Conservation (phyloP, 2,888 invertebrate genomes). For the Galerucella pusilla region DNA sequence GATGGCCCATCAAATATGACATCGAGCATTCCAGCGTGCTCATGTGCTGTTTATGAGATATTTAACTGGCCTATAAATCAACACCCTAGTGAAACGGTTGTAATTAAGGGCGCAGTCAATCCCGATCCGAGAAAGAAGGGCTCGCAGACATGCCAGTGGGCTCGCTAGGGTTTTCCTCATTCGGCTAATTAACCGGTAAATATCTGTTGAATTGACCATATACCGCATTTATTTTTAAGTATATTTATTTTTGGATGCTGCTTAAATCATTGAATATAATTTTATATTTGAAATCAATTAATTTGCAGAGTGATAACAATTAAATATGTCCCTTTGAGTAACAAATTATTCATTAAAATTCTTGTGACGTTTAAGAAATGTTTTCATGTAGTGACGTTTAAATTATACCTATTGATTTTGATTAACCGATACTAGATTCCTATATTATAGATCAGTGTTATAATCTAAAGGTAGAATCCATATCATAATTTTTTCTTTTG, state of each 20-base stretch:
- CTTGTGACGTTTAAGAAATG: too few relatives aligned
- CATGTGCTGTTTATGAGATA: constrained; percentile 69
- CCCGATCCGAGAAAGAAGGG: constrained; percentile 37
- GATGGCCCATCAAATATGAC: constrained; percentile 65
- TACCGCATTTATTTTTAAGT: constrained; percentile 7
- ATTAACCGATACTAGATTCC: too few relatives aligned
- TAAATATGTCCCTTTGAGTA: too few relatives aligned
- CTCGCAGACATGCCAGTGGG: constrained; percentile 39
- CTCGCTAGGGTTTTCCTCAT: constrained; percentile 29
- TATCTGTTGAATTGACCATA: constrained; percentile 43
- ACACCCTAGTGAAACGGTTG: constrained; percentile 65
- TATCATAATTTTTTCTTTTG: too few relatives aligned
- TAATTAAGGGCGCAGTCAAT: constrained; percentile 62
- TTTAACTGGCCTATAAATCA: constrained; percentile 69
- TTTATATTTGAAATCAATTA: too few relatives aligned
- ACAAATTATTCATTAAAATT: too few relatives aligned
- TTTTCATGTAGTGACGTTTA: too few relatives aligned
- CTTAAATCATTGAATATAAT: too few relatives aligned
- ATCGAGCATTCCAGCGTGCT: constrained; percentile 63
- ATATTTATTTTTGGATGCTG: background rate
- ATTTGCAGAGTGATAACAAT: too few relatives aligned
- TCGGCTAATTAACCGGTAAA: constrained; percentile 54
- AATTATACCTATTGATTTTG: too few relatives aligned
- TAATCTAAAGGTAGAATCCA: too few relatives aligned
- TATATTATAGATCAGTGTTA: too few relatives aligned